A percentile compares a stretch with the other conserved stretches of the same genome.
These are phyloP conservation scores for Ectemnius continuus DNA, from an alignment of 2,888 invertebrate genomes.

Conservation along the genomic window DNA sequence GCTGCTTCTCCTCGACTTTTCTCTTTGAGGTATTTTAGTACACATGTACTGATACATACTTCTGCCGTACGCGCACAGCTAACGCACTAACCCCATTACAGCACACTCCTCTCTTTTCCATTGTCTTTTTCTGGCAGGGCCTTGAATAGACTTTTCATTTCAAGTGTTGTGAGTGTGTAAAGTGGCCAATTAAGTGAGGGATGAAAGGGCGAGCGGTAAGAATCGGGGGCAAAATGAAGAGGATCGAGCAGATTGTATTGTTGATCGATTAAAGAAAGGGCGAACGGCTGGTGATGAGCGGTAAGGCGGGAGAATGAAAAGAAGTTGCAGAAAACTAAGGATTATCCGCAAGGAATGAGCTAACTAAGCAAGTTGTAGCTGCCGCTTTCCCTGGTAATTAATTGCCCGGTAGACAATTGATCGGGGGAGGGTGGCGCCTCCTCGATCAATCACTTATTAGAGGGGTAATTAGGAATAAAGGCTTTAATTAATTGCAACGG, in stretches of 20 bases:
- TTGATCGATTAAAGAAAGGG: too few species aligned
- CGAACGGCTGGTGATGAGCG: slow-evolving; percentile 50
- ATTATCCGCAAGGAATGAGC: slow-evolving; percentile 3
- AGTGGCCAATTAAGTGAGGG: too few species aligned
- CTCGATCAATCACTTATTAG: slow-evolving; percentile 51
- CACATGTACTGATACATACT: too few species aligned
- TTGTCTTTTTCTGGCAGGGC: too few species aligned
- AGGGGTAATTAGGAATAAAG: slow-evolving; percentile 47
- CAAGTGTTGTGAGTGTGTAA: too few species aligned
- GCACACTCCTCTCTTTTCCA: too few species aligned
- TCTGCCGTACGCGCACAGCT: too few species aligned
- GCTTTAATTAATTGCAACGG: slow-evolving; percentile 42
- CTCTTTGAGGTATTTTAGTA: background rate
- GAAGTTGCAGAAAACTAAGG: background rate
- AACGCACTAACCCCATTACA: too few species aligned
- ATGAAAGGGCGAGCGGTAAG: too few species aligned
- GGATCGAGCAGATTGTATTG: too few species aligned
- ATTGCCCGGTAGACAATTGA: slow-evolving; percentile 41
- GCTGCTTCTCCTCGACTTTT: slow-evolving; percentile 9
- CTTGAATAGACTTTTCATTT: too few species aligned
- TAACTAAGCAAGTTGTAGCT: slow-evolving; percentile 7
- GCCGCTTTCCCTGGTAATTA: slow-evolving; percentile 33
- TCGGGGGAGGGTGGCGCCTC: slow-evolving; percentile 42
- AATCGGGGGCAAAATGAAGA: too few species aligned
- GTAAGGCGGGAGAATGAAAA: slow-evolving; percentile 58